A percentile compares a stretch with the other conserved stretches of the same genome.
phyloP scores from a whole-genome alignment of 2,888 invertebrate genomes.

The Cotesia congregata region DNA sequence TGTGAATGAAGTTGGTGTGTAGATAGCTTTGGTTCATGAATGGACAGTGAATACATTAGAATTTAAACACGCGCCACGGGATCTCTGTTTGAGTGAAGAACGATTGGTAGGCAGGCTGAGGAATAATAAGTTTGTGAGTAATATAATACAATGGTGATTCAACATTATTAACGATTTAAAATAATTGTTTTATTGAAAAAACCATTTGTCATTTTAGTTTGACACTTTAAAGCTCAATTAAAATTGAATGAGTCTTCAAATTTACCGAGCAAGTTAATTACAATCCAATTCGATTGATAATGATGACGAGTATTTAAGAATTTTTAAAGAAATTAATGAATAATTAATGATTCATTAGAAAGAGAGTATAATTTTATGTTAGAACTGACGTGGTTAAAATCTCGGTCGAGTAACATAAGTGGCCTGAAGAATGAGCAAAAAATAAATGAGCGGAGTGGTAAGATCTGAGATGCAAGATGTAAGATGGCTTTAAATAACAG shows the following conservation, averaged over 20 bases:
- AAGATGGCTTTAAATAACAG: conserved; percentile 23
- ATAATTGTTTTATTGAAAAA: conserved; percentile 1
- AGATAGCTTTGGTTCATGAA: conserved; percentile 11
- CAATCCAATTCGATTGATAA: too few species aligned
- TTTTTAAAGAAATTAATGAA: background rate
- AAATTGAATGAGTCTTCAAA: too few species aligned
- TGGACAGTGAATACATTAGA: conserved; percentile 37
- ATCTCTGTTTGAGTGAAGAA: background rate
- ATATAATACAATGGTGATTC: conserved; percentile 4
- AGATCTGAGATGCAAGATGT: conserved; percentile 29
- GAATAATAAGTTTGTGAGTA: background rate
- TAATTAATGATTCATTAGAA: background rate
- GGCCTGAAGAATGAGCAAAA: conserved; percentile 44
- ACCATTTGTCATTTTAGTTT: conserved; percentile 7
- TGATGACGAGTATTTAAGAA: too few species aligned
- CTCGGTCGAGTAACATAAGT: conserved; percentile 33
- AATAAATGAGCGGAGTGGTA: conserved; percentile 33
- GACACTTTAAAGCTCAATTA: conserved; percentile 3
- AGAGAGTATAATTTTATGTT: background rate
- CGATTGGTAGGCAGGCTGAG: conserved; percentile 6
- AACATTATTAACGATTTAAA: background rate
- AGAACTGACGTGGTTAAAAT: background rate
- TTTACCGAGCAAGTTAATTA: too few species aligned
- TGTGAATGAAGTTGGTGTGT: background rate
- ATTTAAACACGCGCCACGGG: conserved; percentile 28